Evolutionary conservation across 2,797 vertebrate species (phyloP).

Genomic region (Meriones psammophilus): DNA sequence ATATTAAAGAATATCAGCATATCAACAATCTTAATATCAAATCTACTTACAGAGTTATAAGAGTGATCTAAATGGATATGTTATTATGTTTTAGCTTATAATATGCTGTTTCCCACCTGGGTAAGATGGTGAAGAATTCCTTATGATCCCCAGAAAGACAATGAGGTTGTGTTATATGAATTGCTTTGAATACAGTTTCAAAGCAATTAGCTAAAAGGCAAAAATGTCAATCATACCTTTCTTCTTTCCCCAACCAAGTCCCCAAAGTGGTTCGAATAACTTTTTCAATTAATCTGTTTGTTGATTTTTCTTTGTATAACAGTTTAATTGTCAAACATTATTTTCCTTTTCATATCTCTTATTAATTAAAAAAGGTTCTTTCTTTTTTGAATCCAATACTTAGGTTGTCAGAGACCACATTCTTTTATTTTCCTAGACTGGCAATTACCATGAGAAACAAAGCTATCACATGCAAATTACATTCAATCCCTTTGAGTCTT

Average conservation of each 20-base stretch:
- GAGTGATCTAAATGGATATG: constrained; percentile 28
- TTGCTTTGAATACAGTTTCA: not conserved
- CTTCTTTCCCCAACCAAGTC: not conserved
- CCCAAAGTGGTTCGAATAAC: constrained; percentile 47
- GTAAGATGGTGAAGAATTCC: constrained; percentile 34
- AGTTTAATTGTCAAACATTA: constrained; percentile 68
- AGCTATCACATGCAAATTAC: constrained; percentile 66
- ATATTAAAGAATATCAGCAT: constrained; percentile 14
- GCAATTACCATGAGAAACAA: constrained; percentile 66
- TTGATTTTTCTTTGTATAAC: constrained; percentile 67
- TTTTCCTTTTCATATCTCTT: constrained; percentile 69
- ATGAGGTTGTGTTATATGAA: not conserved
- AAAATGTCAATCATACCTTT: constrained; percentile 9
- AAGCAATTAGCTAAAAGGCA: constrained; percentile 54
- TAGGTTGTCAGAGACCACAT: constrained; percentile 54
- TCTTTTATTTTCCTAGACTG: constrained; percentile 66
- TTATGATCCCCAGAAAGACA: constrained; percentile 13
- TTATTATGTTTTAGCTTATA: constrained; percentile 61
- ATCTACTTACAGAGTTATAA: constrained; percentile 37
- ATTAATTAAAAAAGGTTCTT: constrained; percentile 71
- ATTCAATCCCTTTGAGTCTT: constrained; percentile 48
- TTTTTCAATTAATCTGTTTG: constrained; percentile 74
- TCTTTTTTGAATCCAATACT: constrained; percentile 56
- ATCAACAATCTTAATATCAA: constrained; percentile 59
- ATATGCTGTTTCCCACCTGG: constrained; percentile 50